Conservation (phyloP, 1,140 invertebrate genomes). For the silkworm (Bombyx mori) region DNA sequence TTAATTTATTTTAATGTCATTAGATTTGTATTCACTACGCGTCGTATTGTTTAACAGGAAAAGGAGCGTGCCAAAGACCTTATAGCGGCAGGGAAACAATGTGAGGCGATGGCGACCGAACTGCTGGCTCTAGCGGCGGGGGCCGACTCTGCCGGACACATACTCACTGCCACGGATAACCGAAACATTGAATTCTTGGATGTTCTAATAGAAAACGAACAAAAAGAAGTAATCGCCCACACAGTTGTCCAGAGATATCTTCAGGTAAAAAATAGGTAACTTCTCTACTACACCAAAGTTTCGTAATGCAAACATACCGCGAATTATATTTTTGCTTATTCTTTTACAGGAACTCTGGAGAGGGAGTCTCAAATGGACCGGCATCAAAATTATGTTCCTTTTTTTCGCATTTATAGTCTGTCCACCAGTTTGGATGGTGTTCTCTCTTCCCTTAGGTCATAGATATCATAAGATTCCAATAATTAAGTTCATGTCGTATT, state of each 20-base stretch:
- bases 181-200: slow-evolving; percentile 96
- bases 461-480: slow-evolving; percentile 97
- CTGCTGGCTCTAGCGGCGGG: slow-evolving; percentile 93
- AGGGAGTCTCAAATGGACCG: slow-evolving; percentile 94
- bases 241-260: slow-evolving; percentile 91
- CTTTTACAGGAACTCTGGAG: slow-evolving; percentile 92
- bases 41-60: slow-evolving; percentile 73
- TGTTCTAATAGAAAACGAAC: slow-evolving; percentile 98
- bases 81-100: slow-evolving; percentile 93
- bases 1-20: neutral
- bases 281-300: slow-evolving; percentile 27
- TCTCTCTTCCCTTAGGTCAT: slow-evolving; percentile 95
- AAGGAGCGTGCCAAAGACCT: slow-evolving; percentile 98
- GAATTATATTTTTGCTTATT: slow-evolving; percentile 10
- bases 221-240: slow-evolving; percentile 96
- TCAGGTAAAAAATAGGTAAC: slow-evolving; percentile 78
- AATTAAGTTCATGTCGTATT: slow-evolving; percentile 99
- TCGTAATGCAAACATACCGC: slow-evolving; percentile 14
- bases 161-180: slow-evolving; percentile 92
- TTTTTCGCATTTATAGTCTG: slow-evolving; percentile 93
- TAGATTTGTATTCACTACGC: slow-evolving; percentile 2
- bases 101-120: slow-evolving; percentile 97
- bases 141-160: slow-evolving; percentile 91
- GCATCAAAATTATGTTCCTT: slow-evolving; percentile 93
- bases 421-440: slow-evolving; percentile 96